Base-by-base conservation (phyloP, 2,797 vertebrate genomes). In the Eupleurogrammus muticus region DNA sequence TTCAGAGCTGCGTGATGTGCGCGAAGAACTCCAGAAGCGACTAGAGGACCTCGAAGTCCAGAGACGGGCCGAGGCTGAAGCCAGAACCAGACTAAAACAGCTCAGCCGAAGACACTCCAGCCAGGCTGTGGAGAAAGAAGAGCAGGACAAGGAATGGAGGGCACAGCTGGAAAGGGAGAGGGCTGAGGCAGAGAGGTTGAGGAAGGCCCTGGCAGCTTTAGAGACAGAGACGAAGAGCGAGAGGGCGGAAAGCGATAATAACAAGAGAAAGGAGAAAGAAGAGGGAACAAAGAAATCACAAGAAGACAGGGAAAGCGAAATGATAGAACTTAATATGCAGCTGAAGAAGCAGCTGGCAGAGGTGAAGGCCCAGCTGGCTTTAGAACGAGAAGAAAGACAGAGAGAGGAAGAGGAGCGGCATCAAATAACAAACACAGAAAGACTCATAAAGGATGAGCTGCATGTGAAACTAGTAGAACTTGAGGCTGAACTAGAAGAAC, bases 21-120 rank as follows among this genome's bases (percentile, higher is more conserved):
- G 86, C 0, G 85, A 90, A 17, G 93, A 95, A 55, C 91, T 95
- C 35, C 91, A 94, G 76, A 90, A 75, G 40, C 83, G 94, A 5
- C 82, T 95, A 34, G 93, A 94, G 4, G 94, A 95, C 74, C 88
- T 95, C 47, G 93, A 95, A 80, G 54, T 62, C 7, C 93, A 95
- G 57, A 87, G 94, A 23, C 81, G 82, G 28, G 92, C 94, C 0
- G 93, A 95, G 76, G 34, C 90, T 0, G 94, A 95, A 80, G 84
- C 93, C 42, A 89, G 90, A 70, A 91, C 91, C 16, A 90, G 93
- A 17, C 89, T 95, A 19, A 95, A 94, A 67, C 94, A 95, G 86
- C 87, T 94, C 5, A 91, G 91, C 70, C 91, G 92, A 51, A 95
- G 93, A 82, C 84, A 87, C 13, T 77, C 92, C 4, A 82, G 70